Evolutionary conservation across 2,888 invertebrate species (phyloP), one percentile per base, ranked within the genome.

Genomic region (Bombyx huttoni): DNA sequence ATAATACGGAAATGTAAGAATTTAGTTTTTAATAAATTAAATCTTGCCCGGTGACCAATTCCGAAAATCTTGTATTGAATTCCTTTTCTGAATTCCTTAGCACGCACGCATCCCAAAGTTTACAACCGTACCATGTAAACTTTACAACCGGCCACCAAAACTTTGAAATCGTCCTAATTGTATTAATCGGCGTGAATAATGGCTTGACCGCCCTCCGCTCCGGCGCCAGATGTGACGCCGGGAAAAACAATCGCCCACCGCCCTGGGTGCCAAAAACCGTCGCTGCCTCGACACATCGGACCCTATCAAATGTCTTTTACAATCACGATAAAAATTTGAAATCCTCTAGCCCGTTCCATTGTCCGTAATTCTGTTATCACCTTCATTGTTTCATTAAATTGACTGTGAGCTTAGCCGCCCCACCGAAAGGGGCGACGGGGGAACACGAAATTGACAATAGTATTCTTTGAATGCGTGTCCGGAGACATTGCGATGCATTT

Each of bases 251-350:
- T 65, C 59, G 63, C 56, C 52, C 54, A 54, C 52, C 51, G 65
- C 67, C 75, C 67, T 80, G 83, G 85, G 87, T 87, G 87, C 85
- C 84, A 87, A 87, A 87, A 87, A 84, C 76, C 60, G 63, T 75
- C 81, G 77, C 73, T 85, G 80, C 73, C 68, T 66, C 68, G 65
- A 82, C 84, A 85, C 85, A 78, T 81, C 79, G 75, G 71, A 68
- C 65, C 64, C 70, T 76, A 83, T 83, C 81, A 78, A 71, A 68
- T 65, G 60, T 8, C 63, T 75, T 82, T 83, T 82, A 82, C 75
- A 81, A 75, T 72, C 66, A 68, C 66, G 79, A 83, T 83, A 83
- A 81, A 72, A 70, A 54, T 52, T 58, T 59, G 53, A 58, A 58
- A 64, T 58, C 52, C 56, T 53, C 47, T 51, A 53, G 52, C 50